Percentiles rank a stretch among this genome's conserved stretches.
Evolutionary conservation across 2,888 invertebrate species (phyloP).

Genomic region (Caenorhabditis drosophilae): DNA sequence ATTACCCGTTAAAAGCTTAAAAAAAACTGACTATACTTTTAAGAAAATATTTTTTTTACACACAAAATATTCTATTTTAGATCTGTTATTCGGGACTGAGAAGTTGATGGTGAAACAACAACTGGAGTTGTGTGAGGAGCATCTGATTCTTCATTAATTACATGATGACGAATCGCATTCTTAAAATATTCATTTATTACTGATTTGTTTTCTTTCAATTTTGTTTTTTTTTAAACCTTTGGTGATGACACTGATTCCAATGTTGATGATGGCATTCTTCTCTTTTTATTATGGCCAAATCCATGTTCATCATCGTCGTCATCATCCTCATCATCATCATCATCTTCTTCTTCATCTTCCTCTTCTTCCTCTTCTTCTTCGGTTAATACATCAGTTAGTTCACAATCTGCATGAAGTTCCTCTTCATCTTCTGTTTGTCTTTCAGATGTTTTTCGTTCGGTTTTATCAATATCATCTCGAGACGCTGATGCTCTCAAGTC

Average conservation of each 20-base stretch:
- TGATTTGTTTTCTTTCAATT: too few species aligned
- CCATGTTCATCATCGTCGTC: not conserved
- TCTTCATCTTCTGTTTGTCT: constrained; percentile 40
- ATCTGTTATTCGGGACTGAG: too few species aligned
- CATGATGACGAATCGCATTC: too few species aligned
- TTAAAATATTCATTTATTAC: too few species aligned
- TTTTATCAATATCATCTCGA: constrained; percentile 1
- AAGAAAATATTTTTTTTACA: too few species aligned
- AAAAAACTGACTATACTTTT: too few species aligned
- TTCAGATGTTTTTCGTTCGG: not conserved
- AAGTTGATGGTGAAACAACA: too few species aligned
- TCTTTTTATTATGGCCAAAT: not conserved
- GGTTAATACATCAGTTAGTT: constrained; percentile 46
- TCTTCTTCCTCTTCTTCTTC: constrained; percentile 51
- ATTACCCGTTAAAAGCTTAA: too few species aligned
- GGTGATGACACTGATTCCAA: not conserved
- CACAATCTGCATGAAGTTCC: constrained; percentile 55
- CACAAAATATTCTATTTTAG: too few species aligned
- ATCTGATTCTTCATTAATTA: too few species aligned
- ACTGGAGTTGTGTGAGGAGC: too few species aligned
- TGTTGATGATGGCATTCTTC: not conserved
- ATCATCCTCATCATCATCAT: constrained; percentile 45
- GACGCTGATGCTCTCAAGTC: constrained; percentile 16
- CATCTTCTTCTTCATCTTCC: constrained; percentile 17
- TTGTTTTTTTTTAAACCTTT: too few species aligned